Conservation (phyloP, 2,797 vertebrate genomes). For the Poeciliopsis paucimaculata region DNA sequence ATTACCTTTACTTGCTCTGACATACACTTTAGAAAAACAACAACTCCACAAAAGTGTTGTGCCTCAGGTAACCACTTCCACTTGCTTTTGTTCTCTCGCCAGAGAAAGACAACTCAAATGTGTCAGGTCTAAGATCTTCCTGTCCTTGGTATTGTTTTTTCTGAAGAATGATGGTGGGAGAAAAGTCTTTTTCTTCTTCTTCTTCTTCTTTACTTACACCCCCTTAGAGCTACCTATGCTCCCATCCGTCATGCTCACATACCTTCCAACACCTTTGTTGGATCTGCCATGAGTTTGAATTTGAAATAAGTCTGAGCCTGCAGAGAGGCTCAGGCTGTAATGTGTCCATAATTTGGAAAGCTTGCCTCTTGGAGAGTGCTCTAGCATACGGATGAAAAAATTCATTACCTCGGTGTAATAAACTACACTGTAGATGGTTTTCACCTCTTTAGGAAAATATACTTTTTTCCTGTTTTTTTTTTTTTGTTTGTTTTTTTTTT, state of each 20-base stretch:
- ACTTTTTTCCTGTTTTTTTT: neutral
- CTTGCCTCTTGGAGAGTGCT: conserved; percentile 24
- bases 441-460: neutral
- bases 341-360: conserved; percentile 46
- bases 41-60: conserved; percentile 2
- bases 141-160: conserved; percentile 26
- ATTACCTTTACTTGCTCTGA: conserved; percentile 16
- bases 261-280: conserved; percentile 48
- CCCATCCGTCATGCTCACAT: conserved; percentile 50
- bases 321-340: conserved; percentile 35
- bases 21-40: conserved; percentile 23
- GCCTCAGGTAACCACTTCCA: conserved; percentile 15
- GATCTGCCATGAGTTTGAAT: conserved; percentile 33
- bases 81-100: conserved; percentile 25
- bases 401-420: neutral
- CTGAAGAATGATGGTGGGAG: conserved; percentile 21
- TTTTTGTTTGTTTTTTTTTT: neutral
- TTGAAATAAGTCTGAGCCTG: conserved; percentile 37
- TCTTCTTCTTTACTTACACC: conserved; percentile 7
- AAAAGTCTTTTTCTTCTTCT: conserved; percentile 28
- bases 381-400: conserved; percentile 9
- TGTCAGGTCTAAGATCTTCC: conserved; percentile 34
- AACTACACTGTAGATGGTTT: neutral
- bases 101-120: conserved; percentile 36
- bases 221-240: conserved; percentile 34